Evolutionary conservation across 2,113 vertebrate species (phyloP).

Genomic region (Phyllostomus discolor): DNA sequence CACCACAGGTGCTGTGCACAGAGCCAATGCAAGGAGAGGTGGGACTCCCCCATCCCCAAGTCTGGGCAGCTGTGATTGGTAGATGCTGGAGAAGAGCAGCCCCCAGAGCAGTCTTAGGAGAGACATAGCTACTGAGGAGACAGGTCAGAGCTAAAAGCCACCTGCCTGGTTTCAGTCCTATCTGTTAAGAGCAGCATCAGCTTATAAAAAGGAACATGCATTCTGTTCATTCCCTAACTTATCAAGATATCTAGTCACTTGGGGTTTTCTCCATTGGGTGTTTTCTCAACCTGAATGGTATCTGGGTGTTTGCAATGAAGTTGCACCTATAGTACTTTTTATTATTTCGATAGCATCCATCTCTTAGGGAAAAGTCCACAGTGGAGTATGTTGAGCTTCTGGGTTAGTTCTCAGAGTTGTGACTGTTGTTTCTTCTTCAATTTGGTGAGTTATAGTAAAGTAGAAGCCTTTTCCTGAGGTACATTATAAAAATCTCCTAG

Average conservation of each 20-base stretch:
- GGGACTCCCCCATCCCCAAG: accelerated
- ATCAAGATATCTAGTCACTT: no score
- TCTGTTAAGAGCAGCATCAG: no score
- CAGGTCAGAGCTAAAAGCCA: background rate
- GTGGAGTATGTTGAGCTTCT: background rate
- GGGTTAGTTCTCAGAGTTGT: background rate
- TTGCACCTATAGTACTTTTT: background rate
- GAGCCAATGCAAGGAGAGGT: background rate
- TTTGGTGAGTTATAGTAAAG: background rate
- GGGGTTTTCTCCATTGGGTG: background rate
- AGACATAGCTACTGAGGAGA: background rate
- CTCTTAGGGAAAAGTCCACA: background rate
- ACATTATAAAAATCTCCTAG: background rate
- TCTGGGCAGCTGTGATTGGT: no score
- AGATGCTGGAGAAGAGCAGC: background rate
- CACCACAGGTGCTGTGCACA: background rate
- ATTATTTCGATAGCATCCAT: background rate
- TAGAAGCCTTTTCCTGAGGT: background rate
- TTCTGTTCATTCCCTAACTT: background rate
- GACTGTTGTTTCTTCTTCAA: background rate
- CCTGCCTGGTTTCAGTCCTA: background rate
- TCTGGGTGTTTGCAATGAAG: background rate
- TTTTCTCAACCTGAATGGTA: background rate
- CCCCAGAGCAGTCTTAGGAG: background rate
- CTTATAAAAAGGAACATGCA: background rate